phyloP scores from a whole-genome alignment of 2,797 vertebrate species.

The Natrix natrix region DNA sequence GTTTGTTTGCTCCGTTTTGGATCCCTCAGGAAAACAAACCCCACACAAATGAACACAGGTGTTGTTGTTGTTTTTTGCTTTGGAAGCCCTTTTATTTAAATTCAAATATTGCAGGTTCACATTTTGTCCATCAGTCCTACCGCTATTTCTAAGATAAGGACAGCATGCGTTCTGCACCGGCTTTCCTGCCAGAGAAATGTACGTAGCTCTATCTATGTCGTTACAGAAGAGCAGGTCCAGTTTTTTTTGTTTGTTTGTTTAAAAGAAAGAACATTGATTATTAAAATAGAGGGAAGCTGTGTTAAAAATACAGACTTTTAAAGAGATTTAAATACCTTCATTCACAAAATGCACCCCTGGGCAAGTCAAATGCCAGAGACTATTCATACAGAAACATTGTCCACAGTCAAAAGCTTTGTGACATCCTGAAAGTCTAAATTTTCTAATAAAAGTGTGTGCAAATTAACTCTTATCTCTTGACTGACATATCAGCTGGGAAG shows the following conservation, averaged over 20 bases:
- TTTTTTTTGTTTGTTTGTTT: not conserved
- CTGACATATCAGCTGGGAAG: not conserved
- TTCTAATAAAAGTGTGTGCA: not conserved
- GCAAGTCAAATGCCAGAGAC: not conserved
- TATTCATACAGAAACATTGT: not conserved
- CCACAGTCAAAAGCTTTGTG: not conserved
- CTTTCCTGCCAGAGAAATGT: no score
- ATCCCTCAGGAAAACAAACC: not conserved
- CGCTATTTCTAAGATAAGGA: not conserved
- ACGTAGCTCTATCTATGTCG: no score
- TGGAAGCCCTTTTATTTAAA: slow-evolving; percentile 53
- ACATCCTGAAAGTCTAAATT: not conserved
- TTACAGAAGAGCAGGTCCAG: not conserved
- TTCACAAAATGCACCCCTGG: not conserved
- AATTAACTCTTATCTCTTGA: not conserved
- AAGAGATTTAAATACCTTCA: not conserved
- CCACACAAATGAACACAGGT: not conserved
- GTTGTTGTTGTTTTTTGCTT: not conserved
- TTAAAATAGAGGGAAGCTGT: not conserved
- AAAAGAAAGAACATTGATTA: not conserved
- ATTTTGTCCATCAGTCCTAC: slow-evolving; percentile 31
- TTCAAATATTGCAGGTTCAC: slow-evolving; percentile 59
- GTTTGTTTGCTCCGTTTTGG: not conserved
- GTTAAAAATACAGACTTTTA: not conserved
- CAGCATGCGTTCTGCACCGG: no score